phyloP scores from a whole-genome alignment of 2,797 vertebrate species.

The Labeo calbasu region DNA sequence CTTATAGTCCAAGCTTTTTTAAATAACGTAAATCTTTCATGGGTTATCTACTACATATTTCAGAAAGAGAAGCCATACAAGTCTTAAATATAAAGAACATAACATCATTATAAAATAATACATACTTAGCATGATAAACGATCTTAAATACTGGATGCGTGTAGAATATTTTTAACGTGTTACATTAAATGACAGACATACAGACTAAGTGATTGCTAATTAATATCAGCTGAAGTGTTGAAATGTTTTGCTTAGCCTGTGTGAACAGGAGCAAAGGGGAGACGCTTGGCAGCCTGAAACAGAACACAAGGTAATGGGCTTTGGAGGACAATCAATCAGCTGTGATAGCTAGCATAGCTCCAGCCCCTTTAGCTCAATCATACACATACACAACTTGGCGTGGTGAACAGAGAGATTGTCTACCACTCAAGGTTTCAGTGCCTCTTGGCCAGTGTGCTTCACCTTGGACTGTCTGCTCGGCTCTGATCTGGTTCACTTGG shows the following conservation, averaged over 20 bases:
- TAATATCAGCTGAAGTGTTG: slow-evolving; percentile 12
- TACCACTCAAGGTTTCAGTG: slow-evolving; percentile 60
- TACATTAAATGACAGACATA: background rate
- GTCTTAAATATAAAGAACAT: background rate
- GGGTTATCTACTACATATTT: too few relatives aligned
- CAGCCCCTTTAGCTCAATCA: slow-evolving; percentile 56
- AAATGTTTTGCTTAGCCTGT: slow-evolving; percentile 53
- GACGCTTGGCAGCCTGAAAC: slow-evolving; percentile 69
- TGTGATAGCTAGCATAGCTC: slow-evolving; percentile 64
- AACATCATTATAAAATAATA: background rate
- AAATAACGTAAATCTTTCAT: too few relatives aligned
- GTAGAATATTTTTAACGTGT: background rate
- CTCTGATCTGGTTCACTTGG: slow-evolving; percentile 65
- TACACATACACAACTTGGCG: slow-evolving; percentile 64
- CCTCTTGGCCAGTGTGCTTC: slow-evolving; percentile 64
- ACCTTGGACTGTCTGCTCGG: slow-evolving; percentile 55
- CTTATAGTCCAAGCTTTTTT: too few relatives aligned
- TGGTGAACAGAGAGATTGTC: slow-evolving; percentile 65
- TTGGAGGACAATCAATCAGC: slow-evolving; percentile 65
- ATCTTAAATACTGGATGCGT: background rate
- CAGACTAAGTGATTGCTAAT: slow-evolving; percentile 23
- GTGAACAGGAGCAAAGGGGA: slow-evolving; percentile 61
- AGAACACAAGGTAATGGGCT: slow-evolving; percentile 73
- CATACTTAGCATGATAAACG: background rate
- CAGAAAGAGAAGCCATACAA: too few relatives aligned